Evolutionary conservation across 2,888 invertebrate species (phyloP), one percentile per base, ranked within the genome.

Genomic region (Chesias legatella): DNA sequence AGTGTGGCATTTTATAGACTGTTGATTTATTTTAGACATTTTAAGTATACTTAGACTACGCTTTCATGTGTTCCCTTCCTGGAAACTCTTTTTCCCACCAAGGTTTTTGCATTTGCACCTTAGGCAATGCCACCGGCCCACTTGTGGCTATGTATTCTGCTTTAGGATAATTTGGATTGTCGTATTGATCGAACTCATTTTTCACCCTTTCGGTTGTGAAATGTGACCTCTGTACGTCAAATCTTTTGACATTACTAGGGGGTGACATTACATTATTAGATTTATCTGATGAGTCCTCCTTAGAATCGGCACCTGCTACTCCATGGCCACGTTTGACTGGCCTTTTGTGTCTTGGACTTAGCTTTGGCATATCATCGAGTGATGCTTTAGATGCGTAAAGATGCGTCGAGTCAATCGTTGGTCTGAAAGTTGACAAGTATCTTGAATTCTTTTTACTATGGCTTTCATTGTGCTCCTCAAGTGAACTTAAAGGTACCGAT

Each of bases 161-260:
- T 36, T 51, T 64, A 0, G 54, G 49, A 40, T 60, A 56, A 5
- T 59, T 54, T 0, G 28, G 51, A 21, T 60, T 59, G 0, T 63
- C 57, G 7, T 72, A 63, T 6, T 63, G 58, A 28, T 73, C 67
- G 11, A 67, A 65, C 10, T 65, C 67, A 0, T 32, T 43, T 5
- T 10, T 51, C 5, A 47, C 49, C 9, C 49, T 60, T 6, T 35
- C 44, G 0, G 58, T 61, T 0, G 60, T 65, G 1, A 60, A 6
- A 3, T 31, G 11, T 0, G 9, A 6, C 9, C 5, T 24, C 9
- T 31, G 25, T 3, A 31, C 25, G 9, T 41, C 26, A 10, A 41
- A 34, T 3, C 21, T 30, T 26, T 5, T 24, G 7, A 30, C 7
- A 1, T 24, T 13, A 0, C 29, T n/a, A 1, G n/a, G 7, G 2